Base-by-base conservation (phyloP, 1,140 invertebrate species). In the Arion vulgaris region DNA sequence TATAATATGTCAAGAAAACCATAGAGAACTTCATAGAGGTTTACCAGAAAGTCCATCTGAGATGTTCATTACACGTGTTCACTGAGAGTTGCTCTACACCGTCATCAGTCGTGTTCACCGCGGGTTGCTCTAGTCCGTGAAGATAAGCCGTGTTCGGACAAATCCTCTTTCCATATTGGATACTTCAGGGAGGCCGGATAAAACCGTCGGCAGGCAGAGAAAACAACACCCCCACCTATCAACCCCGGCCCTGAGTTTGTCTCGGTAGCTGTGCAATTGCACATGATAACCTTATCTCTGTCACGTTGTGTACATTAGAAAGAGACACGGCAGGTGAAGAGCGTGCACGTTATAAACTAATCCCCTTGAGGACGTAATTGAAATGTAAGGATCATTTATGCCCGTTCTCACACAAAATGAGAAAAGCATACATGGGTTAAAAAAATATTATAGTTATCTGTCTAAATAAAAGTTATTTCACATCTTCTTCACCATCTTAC, bases 251-350 rank as follows among this genome's bases (percentile, higher is more conserved):
- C 62, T n/a, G 62, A 66, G 19, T 32, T 23, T 76, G 15, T 53
- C 74, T 76, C 74, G 2, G 28, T n/a, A 49, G 74, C 45, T 49
- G 74, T 53, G 9, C 76, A 79, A 79, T 68, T 79, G 49, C 38
- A 34, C 11, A 17, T 68, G 76, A 68, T 79, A 66, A 39, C 76
- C 76, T 9, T 38, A 79, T 53, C 74, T 26, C 32, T 39, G 38
- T 49, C 74, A 26, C 9, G 45, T 76, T 76, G 13, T 26, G 26
- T 34, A n/a, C 28, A 36, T 53, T 5, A 57, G 74, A 76, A 53
- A 32, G 74, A 76, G 74, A 36, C 74, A 51, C 11, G 57, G 39
- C 57, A 79, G 57, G 76, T 68, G 75, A 78, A 57, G 32, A 4
- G 75, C 75, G 32, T 75, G 73, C 45, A 32, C 34, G 39, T 38